Evolutionary conservation across 37 sponge, comb jelly and placozoan genomes (phyloP), one percentile per base, ranked within the genome.

Genomic region (Eunapius fragilis): DNA sequence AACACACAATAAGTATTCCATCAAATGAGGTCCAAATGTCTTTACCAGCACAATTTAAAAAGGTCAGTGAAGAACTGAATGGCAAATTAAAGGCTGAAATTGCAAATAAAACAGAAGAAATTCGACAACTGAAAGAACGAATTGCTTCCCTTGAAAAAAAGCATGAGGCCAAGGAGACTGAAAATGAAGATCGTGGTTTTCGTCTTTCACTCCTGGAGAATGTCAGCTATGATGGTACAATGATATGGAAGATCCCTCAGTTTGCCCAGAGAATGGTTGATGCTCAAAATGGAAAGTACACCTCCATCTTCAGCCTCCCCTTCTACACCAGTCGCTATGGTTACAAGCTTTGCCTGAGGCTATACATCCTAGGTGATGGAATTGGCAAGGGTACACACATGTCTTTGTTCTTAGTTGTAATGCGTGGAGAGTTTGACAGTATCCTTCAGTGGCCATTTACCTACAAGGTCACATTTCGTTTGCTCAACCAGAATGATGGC

Each of bases 401-500:
- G 77, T 94, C 95, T 6, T 76, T 94, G 38, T 94, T 94, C 80
- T 81, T 94, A 24, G 92, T 91, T 12, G 33, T 94, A 23, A 91
- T 94, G 92, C 81, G 69, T 31, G 92, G 95, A 80, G 95, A 94
- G 87, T 94, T 85, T 85, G 95, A 94, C 75, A 87, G 83, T 32
- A 86, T 94, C 72, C 84, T 94, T 25, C 86, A 82, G 32, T 94
- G 95, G 95, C 95, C 95, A 2, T 94, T 89, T 49, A 86, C 79
- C 9, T 84, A 91, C 77, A 88, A 85, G 76, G 92, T 91, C 14
- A 91, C 95, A 45, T 91, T 94, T 72, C 67, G 38, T 48, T 89
- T 94, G 33, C 38, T 94, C 86, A 91, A 91, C 80, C 95, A 91
- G 80, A 72, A 6, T 1, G 82, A 81, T 11, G 82, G 78, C 24